These are phyloP conservation scores for Meleagris gallopavo DNA, from an alignment of 2,113 vertebrate species.

Conservation along the genomic window DNA sequence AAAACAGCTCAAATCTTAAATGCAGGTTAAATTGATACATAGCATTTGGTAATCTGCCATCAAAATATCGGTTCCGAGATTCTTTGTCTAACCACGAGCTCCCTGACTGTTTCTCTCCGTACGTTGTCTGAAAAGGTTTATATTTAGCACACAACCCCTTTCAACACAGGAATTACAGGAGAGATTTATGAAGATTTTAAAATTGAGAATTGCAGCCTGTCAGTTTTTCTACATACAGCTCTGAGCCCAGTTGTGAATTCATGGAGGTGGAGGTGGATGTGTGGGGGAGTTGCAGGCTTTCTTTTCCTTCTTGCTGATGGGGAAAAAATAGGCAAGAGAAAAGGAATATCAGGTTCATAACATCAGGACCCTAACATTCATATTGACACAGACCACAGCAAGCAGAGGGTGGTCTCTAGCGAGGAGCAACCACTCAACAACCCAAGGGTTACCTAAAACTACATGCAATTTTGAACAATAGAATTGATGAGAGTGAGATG, in stretches of 20 bases:
- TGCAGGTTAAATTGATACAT: not conserved
- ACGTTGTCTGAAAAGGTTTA: conserved; percentile 12
- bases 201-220: conserved; percentile 26
- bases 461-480: not conserved
- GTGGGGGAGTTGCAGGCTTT: conserved; percentile 23
- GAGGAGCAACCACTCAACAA: not conserved
- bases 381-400: not conserved
- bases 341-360: not conserved
- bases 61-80: not conserved
- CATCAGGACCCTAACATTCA: not conserved
- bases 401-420: not conserved
- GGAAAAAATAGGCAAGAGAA: not conserved
- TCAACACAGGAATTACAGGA: not conserved
- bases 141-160: conserved; percentile 7
- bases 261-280: not conserved
- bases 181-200: not conserved
- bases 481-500: not conserved
- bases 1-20: not conserved
- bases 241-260: conserved; percentile 33
- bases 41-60: not conserved
- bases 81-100: not conserved
- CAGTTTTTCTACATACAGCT: not conserved
- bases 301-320: not conserved
- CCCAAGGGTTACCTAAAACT: not conserved
- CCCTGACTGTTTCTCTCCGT: not conserved